A percentile compares a stretch with the other conserved stretches of the same genome.
Evolutionary conservation across 2,113 vertebrate species (phyloP).

Genomic region (Astatotilapia flaviijosephi): DNA sequence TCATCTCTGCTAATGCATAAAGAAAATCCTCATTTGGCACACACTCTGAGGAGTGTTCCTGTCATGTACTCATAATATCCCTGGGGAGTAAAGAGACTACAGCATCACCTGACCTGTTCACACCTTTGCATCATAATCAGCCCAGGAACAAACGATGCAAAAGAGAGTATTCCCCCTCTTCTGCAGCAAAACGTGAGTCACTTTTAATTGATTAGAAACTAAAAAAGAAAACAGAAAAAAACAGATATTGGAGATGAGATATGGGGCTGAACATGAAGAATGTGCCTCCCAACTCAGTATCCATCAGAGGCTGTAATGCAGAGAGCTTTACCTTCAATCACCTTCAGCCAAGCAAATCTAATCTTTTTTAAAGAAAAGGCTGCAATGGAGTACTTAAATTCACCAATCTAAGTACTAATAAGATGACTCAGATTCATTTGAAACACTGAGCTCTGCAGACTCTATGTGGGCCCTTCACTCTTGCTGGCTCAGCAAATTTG

Average conservation of each 20-base stretch:
- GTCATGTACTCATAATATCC: constrained; percentile 27
- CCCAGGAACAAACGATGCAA: neutral
- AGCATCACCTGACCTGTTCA: constrained; percentile 9
- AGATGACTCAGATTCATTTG: neutral
- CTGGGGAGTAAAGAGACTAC: neutral
- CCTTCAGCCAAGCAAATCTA: neutral
- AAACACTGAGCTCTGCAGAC: constrained; percentile 33
- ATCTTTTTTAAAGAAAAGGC: neutral
- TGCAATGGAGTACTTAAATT: neutral
- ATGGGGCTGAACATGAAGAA: neutral
- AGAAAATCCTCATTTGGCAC: constrained; percentile 15
- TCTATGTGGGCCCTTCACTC: constrained; percentile 12
- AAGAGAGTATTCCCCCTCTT: neutral
- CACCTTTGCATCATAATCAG: neutral
- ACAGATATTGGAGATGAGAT: neutral
- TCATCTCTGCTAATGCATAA: constrained; percentile 11
- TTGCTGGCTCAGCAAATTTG: constrained; percentile 59
- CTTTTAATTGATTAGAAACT: neutral
- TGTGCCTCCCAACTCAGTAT: neutral
- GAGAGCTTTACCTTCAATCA: neutral
- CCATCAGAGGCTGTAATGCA: constrained; percentile 10
- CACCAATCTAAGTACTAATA: neutral
- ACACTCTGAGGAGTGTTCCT: constrained; percentile 12
- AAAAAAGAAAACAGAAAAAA: neutral
- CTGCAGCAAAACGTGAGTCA: neutral